Evolutionary conservation across 2,888 invertebrate genomes (phyloP), one percentile per base, ranked within the genome.

Genomic region (Phania funesta): DNA sequence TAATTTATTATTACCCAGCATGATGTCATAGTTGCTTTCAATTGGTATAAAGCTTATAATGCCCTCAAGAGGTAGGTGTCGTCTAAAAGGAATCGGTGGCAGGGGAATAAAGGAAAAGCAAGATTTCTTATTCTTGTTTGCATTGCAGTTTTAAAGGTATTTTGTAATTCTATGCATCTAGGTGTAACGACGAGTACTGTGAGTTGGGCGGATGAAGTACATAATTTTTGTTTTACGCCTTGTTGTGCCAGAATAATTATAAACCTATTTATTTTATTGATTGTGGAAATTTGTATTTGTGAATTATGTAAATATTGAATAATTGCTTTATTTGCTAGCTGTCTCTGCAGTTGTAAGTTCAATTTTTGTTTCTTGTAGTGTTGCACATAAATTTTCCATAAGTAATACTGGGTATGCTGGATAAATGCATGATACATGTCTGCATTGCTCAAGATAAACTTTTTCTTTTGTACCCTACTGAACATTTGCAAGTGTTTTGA

Each of bases 31-130:
- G 3, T 85, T 85, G 24, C 85, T 84, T 50, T 85, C 83, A 24
- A 87, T 84, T 16, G 90, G 89, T 20, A 89, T 52, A 62, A 89
- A 90, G 76, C 90, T 87, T 20, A 89, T 80, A 26, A 90, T 84
- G 0, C 87, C 88, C 9, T 86, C 84, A 32, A 90, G 48, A 0
- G 90, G 89, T 18, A 86, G 84, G 4, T 48, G 20, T 5, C 35
- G 8, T 7, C 87, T 88, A 7, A 16, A 65, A 35, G 32, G 20
- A 26, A 38, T 9, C 0, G 13, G 11, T 20, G 26, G 48, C 48
- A 24, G 18, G 24, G 22, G 11, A 11, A 62, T 22, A 38, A 32
- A 20, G 38, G 1, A 6, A 4, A 46, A 32, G 3, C 13, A 16
- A 35, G n/a, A 38, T 13, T 9, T 35, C 35, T 35, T 35, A 11